These are phyloP conservation scores for Busseola fusca DNA, from an alignment of 2,888 invertebrate species.

Conservation along the genomic window DNA sequence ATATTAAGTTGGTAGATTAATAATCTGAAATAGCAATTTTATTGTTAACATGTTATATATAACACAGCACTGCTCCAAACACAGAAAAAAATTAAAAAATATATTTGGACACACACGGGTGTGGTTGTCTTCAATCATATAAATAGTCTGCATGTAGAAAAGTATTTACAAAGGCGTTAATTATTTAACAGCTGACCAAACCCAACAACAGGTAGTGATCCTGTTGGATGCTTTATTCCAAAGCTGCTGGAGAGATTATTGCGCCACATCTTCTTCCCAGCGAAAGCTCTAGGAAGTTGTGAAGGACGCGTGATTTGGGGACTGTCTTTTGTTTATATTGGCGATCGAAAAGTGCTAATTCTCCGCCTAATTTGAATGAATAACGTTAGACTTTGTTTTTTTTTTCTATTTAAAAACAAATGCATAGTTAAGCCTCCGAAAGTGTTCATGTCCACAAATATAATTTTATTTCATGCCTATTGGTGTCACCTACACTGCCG, in stretches of 20 bases:
- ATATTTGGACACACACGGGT: too few species aligned
- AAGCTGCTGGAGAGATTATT: not conserved
- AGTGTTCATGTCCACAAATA: constrained; percentile 52
- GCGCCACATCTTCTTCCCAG: too few species aligned
- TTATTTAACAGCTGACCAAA: not conserved
- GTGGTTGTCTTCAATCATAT: not conserved
- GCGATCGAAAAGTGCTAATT: too few species aligned
- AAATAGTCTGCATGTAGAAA: not conserved
- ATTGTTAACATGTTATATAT: not conserved
- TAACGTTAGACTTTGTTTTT: too few species aligned
- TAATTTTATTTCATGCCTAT: constrained; percentile 56
- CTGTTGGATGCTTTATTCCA: not conserved
- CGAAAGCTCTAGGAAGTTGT: too few species aligned
- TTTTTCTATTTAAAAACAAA: constrained; percentile 20
- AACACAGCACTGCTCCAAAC: not conserved
- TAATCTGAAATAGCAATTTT: not conserved
- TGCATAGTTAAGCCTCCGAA: constrained; percentile 31
- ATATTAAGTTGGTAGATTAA: not conserved
- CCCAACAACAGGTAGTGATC: constrained; percentile 11
- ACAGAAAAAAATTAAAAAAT: not conserved
- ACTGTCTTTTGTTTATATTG: too few species aligned
- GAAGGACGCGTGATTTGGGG: too few species aligned
- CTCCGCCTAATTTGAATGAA: too few species aligned
- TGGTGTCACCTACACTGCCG: constrained; percentile 48
- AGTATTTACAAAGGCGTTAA: too few species aligned